Evolutionary conservation across 2,797 vertebrate genomes (phyloP), one percentile per base, ranked within the genome.

Genomic region (Eutrigla gurnardus): DNA sequence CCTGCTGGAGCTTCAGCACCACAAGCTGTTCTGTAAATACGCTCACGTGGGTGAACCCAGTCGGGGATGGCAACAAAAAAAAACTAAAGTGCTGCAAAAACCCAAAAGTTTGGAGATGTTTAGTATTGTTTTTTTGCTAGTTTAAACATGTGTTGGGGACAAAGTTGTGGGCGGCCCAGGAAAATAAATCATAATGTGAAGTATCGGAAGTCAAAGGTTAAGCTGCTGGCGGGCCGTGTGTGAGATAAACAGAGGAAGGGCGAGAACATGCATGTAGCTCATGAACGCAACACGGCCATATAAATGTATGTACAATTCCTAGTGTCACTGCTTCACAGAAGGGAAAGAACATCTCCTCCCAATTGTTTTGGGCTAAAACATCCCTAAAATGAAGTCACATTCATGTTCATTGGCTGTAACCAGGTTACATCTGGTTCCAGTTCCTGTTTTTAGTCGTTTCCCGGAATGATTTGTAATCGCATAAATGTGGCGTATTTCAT

Each of bases 21-120:
- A 65, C 80, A 77, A 78, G 83, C 81, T 84, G 82, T 62, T 87
- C 62, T 43, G 54, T 33, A 78, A 83, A 89, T 53, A 84, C 63
- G 40, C 65, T 18, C 84, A 76, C 33, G 54, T 82, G 71, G 73
- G 75, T 76, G 67, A 85, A 78, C 36, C 25, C 8, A 40, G 45
- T 59, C 60, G 12, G 52, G 45, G 71, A 25, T 50, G 7, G 43
- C 33, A 14, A 61, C 4, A 25, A 66, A 45, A 25, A 53, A 25
- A 67, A 65, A 53, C n/a, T 57, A 54, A 49, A 25, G 2, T 25
- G 45, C 13, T 0, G 39, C 17, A 13, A 37, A 70, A 70, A 18
- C 7, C 7, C 4, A 13, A 37, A 63, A 49, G 39, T 66, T 47
- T 57, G n/a, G 6, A 3, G 46, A 7, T 65, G 13, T 54, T 67